These are phyloP conservation scores for Saccostrea echinata DNA, from an alignment of 1,140 invertebrate genomes.

Conservation along the genomic window DNA sequence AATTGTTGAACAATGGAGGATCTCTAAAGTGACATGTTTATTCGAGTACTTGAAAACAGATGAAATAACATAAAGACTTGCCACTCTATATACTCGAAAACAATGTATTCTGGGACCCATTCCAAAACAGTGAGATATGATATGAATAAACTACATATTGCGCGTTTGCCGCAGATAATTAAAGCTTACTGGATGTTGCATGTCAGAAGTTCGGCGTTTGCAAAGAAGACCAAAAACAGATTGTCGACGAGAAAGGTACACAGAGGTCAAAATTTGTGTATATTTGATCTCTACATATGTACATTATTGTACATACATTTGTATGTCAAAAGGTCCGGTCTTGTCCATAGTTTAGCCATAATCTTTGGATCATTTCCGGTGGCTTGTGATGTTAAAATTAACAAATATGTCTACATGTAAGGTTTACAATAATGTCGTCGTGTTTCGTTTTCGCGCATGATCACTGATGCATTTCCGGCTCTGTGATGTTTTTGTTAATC, in stretches of 20 bases:
- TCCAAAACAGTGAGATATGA: constrained; percentile 23
- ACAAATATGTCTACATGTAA: constrained; percentile 13
- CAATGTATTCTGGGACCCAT: constrained; percentile 14
- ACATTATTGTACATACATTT: constrained; percentile 14
- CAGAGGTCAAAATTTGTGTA: neutral
- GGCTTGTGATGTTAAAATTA: constrained; percentile 13
- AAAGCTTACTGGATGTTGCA: neutral
- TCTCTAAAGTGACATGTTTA: constrained; percentile 33
- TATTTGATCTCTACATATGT: neutral
- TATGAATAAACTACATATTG: constrained; percentile 16
- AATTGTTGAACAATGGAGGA: constrained; percentile 21
- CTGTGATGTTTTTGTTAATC: constrained; percentile 10
- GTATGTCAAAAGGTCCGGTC: constrained; percentile 10
- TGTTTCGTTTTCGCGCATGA: neutral
- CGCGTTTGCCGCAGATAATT: neutral
- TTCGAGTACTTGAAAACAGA: constrained; percentile 36
- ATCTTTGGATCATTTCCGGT: neutral
- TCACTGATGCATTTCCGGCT: constrained; percentile 15
- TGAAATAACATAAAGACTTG: constrained; percentile 34
- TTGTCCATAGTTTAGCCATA: neutral
- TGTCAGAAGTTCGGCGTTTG: neutral
- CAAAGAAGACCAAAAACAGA: neutral
- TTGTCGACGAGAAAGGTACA: neutral
- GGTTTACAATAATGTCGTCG: neutral
- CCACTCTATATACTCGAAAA: constrained; percentile 27